phyloP scores from a whole-genome alignment of 35 echinoderm and acorn worm genomes.

The Lytechinus pictus region DNA sequence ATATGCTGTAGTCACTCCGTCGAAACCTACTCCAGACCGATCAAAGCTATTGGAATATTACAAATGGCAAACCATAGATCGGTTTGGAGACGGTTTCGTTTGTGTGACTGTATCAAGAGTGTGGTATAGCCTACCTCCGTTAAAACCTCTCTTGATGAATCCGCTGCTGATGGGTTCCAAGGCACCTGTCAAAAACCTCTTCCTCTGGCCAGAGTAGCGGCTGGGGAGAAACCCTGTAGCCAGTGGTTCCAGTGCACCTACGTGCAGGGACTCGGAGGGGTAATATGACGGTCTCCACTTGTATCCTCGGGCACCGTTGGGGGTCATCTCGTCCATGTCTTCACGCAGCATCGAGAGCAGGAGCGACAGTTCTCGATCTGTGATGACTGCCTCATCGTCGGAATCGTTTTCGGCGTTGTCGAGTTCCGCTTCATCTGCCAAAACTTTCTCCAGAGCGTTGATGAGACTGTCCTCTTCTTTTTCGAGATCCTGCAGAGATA shows the following conservation, averaged over 20 bases:
- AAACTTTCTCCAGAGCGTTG: constrained; percentile 20
- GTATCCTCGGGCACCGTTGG: background rate
- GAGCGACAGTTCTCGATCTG: background rate
- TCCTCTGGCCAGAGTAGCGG: constrained; percentile 13
- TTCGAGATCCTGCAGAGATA: constrained; percentile 1
- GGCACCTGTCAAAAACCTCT: background rate
- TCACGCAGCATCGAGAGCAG: constrained; percentile 4
- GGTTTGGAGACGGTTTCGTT: no score
- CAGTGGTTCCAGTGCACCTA: background rate
- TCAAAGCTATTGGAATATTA: no score
- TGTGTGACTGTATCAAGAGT: no score
- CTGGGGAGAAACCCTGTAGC: background rate
- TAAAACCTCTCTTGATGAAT: constrained; percentile 19
- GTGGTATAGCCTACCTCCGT: background rate
- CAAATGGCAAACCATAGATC: no score
- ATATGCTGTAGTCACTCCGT: no score
- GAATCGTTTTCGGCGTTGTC: constrained; percentile 27
- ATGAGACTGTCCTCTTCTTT: constrained; percentile 29
- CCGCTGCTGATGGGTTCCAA: background rate
- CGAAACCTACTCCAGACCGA: no score
- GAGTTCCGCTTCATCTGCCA: background rate
- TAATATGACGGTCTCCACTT: background rate
- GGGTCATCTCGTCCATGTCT: background rate
- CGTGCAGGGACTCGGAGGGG: background rate
- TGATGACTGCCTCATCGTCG: background rate